These are phyloP conservation scores for Linhomoeus sp. DNA, from an alignment of 2,888 invertebrate species.

Conservation along the genomic window DNA sequence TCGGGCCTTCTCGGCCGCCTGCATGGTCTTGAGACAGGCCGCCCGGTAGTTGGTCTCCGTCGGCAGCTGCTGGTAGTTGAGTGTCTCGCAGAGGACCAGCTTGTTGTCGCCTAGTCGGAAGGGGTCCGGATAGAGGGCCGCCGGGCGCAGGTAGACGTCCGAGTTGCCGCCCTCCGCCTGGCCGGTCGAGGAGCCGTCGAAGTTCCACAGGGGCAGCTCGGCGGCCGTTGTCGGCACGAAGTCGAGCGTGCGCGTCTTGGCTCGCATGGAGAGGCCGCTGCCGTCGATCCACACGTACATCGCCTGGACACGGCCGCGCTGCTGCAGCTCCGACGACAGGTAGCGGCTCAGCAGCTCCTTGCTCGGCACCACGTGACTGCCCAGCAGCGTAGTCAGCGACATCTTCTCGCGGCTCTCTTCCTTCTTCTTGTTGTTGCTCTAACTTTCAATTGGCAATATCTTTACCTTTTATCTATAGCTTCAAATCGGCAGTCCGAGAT, in stretches of 20 bases:
- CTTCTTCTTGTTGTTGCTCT: too few species aligned
- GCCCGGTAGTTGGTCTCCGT: conserved; percentile 12
- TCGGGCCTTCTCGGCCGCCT: conserved; percentile 5
- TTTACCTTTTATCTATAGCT: too few species aligned
- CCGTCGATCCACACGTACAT: conserved; percentile 91
- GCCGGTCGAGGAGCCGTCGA: conserved; percentile 8
- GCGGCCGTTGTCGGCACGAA: conserved; percentile 50
- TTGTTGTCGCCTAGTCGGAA: conserved; percentile 53
- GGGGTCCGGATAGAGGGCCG: conserved; percentile 67
- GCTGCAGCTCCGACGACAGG: too few species aligned
- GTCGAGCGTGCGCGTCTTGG: conserved; percentile 67
- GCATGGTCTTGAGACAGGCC: conserved; percentile 9
- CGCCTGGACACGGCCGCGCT: conserved; percentile 37
- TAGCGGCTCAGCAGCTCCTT: too few species aligned
- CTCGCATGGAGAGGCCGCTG: conserved; percentile 60
- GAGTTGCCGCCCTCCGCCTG: conserved; percentile 25
- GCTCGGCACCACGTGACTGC: too few species aligned
- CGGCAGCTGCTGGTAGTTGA: conserved; percentile 19
- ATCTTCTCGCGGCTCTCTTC: too few species aligned
- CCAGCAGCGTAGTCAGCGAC: too few species aligned
- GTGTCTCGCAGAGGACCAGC: conserved; percentile 59
- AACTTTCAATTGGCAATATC: too few species aligned
- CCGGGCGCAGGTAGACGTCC: conserved; percentile 70
- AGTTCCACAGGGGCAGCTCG: conserved; percentile 35
- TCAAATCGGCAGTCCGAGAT: too few species aligned